Evolutionary conservation across 2,888 invertebrate genomes (phyloP).

Genomic region (Ornithoptera priamus): DNA sequence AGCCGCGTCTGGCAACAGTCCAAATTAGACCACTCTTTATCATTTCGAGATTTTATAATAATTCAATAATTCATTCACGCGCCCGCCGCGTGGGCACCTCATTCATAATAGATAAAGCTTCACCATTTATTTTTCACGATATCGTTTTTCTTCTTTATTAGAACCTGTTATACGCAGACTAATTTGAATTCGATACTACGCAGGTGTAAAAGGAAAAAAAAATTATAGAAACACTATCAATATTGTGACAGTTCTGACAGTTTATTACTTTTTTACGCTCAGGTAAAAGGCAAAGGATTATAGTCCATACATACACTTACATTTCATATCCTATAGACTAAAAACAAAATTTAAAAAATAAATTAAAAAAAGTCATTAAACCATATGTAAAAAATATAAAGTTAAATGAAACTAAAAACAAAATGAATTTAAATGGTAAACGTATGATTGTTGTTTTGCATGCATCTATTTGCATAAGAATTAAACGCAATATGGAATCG

Average conservation of each 20-base stretch:
- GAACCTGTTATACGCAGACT: constrained; percentile 14
- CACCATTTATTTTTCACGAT: constrained; percentile 24
- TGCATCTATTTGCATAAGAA: constrained; percentile 10
- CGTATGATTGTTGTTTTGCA: constrained; percentile 9
- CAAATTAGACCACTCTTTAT: constrained; percentile 43
- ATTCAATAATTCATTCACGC: constrained; percentile 49
- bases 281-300: neutral
- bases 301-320: neutral
- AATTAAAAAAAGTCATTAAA: neutral
- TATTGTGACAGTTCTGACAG: neutral
- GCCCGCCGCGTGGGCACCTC: constrained; percentile 35
- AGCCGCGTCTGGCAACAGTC: constrained; percentile 48
- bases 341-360: too few relatives aligned
- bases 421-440: constrained; percentile 8
- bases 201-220: neutral
- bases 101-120: constrained; percentile 39
- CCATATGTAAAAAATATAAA: neutral
- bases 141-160: constrained; percentile 15
- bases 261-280: neutral
- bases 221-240: neutral
- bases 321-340: neutral
- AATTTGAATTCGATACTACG: constrained; percentile 8
- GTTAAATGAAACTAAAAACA: too few relatives aligned
- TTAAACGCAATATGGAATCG: neutral
- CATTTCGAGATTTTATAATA: constrained; percentile 46